Percentiles rank a stretch among this genome's conserved stretches.
These are phyloP conservation scores for Tamandua tetradactyla DNA, from an alignment of 2,797 vertebrate species.

Conservation along the genomic window DNA sequence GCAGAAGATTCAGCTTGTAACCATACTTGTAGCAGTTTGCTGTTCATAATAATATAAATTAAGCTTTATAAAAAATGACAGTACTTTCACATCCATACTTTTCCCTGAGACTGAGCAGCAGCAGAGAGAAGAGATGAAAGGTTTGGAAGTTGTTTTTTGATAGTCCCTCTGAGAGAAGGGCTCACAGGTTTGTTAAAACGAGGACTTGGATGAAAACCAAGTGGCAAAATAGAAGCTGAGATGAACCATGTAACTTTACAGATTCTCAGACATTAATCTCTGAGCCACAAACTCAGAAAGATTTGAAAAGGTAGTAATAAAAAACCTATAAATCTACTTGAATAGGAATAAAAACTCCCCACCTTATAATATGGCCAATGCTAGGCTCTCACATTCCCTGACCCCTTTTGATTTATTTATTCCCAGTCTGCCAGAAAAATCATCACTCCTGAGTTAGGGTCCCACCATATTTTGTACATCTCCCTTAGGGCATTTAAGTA, in stretches of 20 bases:
- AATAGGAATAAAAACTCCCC: not conserved
- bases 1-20: not conserved
- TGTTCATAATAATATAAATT: not conserved
- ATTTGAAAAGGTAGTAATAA: not conserved
- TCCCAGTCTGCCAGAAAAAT: not conserved
- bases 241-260: not conserved
- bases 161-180: not conserved
- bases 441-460: not conserved
- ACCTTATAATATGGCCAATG: not conserved
- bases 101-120: not conserved
- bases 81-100: not conserved
- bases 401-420: not conserved
- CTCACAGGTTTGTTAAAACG: not conserved
- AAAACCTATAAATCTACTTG: not conserved
- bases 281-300: not conserved
- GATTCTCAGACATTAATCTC: slow-evolving; percentile 12
- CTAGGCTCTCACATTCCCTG: not conserved
- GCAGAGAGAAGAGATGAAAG: not conserved
- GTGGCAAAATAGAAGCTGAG: not conserved
- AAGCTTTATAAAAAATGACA: not conserved
- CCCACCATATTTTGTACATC: not conserved
- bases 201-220: not conserved
- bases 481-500: not conserved
- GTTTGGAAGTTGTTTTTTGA: not conserved
- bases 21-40: not conserved